Conservation (phyloP, 1,140 invertebrate genomes). For the Portunus trituberculatus region DNA sequence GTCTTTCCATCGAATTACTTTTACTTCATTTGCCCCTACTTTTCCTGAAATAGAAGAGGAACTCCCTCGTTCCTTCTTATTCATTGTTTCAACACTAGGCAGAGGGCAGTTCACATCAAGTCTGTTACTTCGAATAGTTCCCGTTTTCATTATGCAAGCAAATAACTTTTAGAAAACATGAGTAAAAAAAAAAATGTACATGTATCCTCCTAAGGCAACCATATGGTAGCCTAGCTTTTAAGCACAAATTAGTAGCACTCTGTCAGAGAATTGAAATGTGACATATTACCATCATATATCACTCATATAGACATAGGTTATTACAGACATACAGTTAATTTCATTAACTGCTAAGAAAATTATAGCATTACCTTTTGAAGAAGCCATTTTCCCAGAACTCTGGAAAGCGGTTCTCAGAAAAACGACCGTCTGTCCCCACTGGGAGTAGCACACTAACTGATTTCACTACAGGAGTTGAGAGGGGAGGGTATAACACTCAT, state of each 20-base stretch:
- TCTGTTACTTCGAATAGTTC: conserved; percentile 55
- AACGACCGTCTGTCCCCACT: background rate
- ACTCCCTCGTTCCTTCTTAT: conserved; percentile 44
- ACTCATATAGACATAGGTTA: background rate
- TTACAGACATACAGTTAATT: background rate
- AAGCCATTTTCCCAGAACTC: background rate
- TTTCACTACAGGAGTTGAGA: background rate
- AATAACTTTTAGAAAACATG: background rate
- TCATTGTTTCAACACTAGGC: conserved; percentile 23
- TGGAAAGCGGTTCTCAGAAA: background rate
- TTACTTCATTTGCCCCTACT: conserved; percentile 46
- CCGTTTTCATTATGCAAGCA: background rate
- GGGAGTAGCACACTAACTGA: background rate
- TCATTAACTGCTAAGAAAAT: background rate
- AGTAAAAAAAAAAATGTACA: background rate
- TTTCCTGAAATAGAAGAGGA: conserved; percentile 34
- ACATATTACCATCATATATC: background rate
- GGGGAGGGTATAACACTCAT: background rate
- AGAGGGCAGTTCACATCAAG: conserved; percentile 46
- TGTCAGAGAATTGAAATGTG: background rate
- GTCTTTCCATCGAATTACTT: conserved; percentile 24
- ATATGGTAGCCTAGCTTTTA: conserved; percentile 2
- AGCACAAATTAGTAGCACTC: background rate
- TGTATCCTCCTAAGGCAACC: conserved; percentile 43
- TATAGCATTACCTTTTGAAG: background rate